Conservation (phyloP, 2,888 invertebrate genomes). For the Trimorus sp. region DNA sequence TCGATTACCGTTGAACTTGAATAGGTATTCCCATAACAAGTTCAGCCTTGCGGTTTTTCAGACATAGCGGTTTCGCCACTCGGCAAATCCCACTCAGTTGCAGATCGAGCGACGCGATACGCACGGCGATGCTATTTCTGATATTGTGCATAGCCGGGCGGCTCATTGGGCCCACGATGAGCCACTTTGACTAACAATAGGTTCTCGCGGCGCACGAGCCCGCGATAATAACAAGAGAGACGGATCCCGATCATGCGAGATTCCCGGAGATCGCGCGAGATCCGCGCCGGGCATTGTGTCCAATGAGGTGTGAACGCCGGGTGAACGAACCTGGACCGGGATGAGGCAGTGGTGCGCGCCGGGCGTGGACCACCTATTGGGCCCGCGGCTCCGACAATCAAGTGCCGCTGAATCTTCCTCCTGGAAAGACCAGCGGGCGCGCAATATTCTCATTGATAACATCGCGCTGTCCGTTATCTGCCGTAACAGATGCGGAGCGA, state of each 20-base stretch:
- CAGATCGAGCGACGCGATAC: slow-evolving; percentile 51
- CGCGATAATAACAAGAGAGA: slow-evolving; percentile 57
- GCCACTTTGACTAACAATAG: slow-evolving; percentile 62
- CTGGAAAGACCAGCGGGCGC: slow-evolving; percentile 49
- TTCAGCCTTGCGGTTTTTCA: slow-evolving; percentile 54
- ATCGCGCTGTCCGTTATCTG: slow-evolving; percentile 57
- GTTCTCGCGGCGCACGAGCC: slow-evolving; percentile 27
- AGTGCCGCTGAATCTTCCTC: slow-evolving; percentile 52
- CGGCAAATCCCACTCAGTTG: slow-evolving; percentile 57
- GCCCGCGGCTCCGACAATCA: slow-evolving; percentile 69
- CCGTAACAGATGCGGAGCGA: slow-evolving; percentile 51
- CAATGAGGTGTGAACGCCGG: slow-evolving; percentile 72
- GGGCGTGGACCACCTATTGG: slow-evolving; percentile 70
- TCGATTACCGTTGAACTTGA: slow-evolving; percentile 52
- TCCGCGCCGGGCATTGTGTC: slow-evolving; percentile 53
- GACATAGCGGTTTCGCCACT: slow-evolving; percentile 59
- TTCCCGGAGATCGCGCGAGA: slow-evolving; percentile 45
- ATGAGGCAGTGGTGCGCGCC: slow-evolving; percentile 60
- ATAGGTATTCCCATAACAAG: slow-evolving; percentile 53
- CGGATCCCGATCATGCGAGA: slow-evolving; percentile 52
- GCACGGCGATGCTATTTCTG: slow-evolving; percentile 52
- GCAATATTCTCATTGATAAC: slow-evolving; percentile 58
- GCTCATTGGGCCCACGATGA: slow-evolving; percentile 59
- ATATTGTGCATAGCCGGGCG: slow-evolving; percentile 55
- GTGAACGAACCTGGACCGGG: slow-evolving; percentile 71